These are phyloP conservation scores for Haemorhous mexicanus DNA, from an alignment of 2,113 vertebrate species.

Conservation along the genomic window DNA sequence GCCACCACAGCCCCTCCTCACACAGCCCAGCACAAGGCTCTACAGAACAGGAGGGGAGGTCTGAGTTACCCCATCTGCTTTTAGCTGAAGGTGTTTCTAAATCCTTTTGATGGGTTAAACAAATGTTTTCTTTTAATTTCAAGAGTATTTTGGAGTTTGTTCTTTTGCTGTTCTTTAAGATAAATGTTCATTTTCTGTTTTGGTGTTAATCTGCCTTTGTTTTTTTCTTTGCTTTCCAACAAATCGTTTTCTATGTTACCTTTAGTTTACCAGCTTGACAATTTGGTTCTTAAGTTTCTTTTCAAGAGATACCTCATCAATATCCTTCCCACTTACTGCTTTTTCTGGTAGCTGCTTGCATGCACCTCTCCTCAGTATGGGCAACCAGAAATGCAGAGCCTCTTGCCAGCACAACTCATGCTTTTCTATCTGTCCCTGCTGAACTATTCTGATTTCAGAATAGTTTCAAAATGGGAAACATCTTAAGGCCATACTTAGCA, in stretches of 20 bases:
- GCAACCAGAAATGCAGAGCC: not conserved
- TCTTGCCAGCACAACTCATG: accelerated
- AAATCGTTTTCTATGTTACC: accelerated
- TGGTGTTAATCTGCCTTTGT: not conserved
- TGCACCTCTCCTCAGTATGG: not conserved
- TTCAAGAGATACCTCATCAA: not conserved
- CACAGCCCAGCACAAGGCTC: not conserved
- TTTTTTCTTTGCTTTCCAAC: not conserved
- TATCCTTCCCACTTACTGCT: not conserved
- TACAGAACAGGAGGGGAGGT: not conserved
- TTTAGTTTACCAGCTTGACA: not conserved
- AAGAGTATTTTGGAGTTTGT: not conserved
- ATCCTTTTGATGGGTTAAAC: not conserved
- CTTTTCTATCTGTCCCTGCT: not conserved
- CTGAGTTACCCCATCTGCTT: not conserved
- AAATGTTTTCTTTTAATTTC: not conserved
- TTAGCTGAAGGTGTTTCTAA: not conserved
- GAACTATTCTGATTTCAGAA: not conserved
- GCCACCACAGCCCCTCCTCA: not conserved
- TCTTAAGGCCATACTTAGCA: not conserved
- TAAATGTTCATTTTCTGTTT: not conserved
- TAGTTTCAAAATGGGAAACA: not conserved
- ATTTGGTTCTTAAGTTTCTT: not conserved
- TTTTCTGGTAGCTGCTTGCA: not conserved
- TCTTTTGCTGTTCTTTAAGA: not conserved